Conservation (phyloP, 2,888 invertebrate genomes). For the Pollenia angustigena region DNA sequence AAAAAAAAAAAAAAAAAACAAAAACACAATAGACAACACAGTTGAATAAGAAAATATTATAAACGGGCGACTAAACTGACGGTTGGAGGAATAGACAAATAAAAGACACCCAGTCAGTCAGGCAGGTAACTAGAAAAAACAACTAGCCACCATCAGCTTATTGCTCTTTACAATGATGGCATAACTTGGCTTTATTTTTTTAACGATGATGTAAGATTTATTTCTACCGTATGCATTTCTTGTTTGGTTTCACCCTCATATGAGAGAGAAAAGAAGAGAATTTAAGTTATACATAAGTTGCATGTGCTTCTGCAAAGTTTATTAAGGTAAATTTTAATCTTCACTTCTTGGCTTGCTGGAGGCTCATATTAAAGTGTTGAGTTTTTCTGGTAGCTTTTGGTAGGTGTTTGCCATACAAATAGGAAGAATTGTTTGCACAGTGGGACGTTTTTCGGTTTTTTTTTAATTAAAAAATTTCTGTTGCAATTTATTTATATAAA, state of each 20-base stretch:
- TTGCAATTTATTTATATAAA: neutral
- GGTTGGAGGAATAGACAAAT: conserved; percentile 30
- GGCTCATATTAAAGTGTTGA: conserved; percentile 67
- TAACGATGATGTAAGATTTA: conserved; percentile 69
- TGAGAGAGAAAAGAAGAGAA: conserved; percentile 11
- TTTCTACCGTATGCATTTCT: conserved; percentile 34
- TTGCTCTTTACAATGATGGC: conserved; percentile 52
- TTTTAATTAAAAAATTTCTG: neutral
- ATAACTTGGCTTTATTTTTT: conserved; percentile 67
- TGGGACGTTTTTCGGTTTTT: conserved; percentile 6
- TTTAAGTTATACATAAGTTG: neutral
- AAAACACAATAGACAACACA: conserved; percentile 39
- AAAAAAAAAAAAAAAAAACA: conserved; percentile 1
- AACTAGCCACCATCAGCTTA: conserved; percentile 24
- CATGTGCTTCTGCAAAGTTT: conserved; percentile 30
- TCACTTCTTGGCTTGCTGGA: conserved; percentile 47
- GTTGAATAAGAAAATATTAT: conserved; percentile 52
- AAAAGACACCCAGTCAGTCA: conserved; percentile 59
- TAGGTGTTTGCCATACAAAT: conserved; percentile 40
- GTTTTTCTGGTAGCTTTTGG: conserved; percentile 68
- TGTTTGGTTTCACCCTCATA: conserved; percentile 51
- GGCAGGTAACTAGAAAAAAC: conserved; percentile 24
- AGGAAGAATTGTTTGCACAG: conserved; percentile 40
- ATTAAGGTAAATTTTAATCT: conserved; percentile 12
- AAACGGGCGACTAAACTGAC: conserved; percentile 32